phyloP scores from a whole-genome alignment of 2,113 vertebrate species.

The Trematocara marginatum region DNA sequence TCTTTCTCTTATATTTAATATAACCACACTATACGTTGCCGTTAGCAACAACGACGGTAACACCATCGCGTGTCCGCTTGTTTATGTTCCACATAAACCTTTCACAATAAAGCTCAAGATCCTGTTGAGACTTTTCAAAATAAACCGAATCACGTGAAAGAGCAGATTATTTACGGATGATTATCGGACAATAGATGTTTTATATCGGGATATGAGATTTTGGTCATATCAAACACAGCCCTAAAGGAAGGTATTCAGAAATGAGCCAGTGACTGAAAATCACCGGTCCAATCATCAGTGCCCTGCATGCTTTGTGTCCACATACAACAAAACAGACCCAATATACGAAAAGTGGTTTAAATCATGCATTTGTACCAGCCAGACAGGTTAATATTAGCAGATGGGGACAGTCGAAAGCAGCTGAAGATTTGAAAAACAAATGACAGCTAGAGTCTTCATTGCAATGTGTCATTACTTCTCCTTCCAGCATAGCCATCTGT shows the following conservation, averaged over 20 bases:
- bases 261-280: not conserved
- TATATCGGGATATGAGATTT: too few relatives aligned
- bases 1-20: too few relatives aligned
- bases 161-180: too few relatives aligned
- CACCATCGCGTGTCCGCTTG: too few relatives aligned
- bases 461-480: not conserved
- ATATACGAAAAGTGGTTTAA: not conserved
- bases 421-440: slow-evolving; percentile 42
- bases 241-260: not conserved
- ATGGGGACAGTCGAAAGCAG: slow-evolving; percentile 23
- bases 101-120: too few relatives aligned
- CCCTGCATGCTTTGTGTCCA: not conserved
- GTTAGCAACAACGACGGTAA: too few relatives aligned
- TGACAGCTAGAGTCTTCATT: not conserved
- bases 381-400: slow-evolving; percentile 43
- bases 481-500: slow-evolving; percentile 29
- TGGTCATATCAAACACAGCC: too few relatives aligned
- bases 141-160: too few relatives aligned
- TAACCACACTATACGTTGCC: too few relatives aligned
- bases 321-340: slow-evolving; percentile 7
- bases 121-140: too few relatives aligned
- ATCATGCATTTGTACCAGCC: not conserved
- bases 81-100: too few relatives aligned
- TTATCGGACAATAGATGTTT: too few relatives aligned
- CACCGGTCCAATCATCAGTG: not conserved